phyloP scores from a whole-genome alignment of 2,113 vertebrate genomes.

The Zapornia atra region DNA sequence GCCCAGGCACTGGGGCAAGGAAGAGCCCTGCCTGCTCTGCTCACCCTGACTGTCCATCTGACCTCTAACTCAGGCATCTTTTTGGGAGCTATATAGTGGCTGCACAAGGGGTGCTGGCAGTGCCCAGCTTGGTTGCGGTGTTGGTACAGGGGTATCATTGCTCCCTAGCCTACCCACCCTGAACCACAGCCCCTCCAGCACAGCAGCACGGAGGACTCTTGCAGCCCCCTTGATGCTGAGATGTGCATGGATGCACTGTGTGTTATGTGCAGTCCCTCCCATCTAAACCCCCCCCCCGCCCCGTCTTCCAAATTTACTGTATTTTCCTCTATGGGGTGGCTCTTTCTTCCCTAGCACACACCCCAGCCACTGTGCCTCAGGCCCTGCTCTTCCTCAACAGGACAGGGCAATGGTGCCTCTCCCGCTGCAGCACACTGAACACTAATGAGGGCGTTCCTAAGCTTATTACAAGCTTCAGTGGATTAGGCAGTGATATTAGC shows the following conservation, averaged over 20 bases:
- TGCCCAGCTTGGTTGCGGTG: background rate
- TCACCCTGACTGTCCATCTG: too few relatives aligned
- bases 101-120: accelerated
- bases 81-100: background rate
- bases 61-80: accelerated
- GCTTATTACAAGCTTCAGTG: background rate
- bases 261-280: too few relatives aligned
- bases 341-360: background rate
- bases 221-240: background rate
- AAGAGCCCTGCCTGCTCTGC: background rate
- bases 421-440: accelerated
- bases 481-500: background rate
- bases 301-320: background rate
- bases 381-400: background rate
- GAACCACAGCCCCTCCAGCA: background rate
- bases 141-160: too few relatives aligned
- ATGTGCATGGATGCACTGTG: background rate
- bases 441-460: background rate
- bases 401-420: background rate
- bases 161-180: background rate
- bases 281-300: background rate
- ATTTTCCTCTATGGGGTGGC: accelerated
- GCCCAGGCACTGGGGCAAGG: background rate
- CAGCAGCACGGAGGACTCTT: accelerated
- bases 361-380: accelerated